Evolutionary conservation across 2,888 invertebrate species (phyloP).

Genomic region (Tetragnatha montana): DNA sequence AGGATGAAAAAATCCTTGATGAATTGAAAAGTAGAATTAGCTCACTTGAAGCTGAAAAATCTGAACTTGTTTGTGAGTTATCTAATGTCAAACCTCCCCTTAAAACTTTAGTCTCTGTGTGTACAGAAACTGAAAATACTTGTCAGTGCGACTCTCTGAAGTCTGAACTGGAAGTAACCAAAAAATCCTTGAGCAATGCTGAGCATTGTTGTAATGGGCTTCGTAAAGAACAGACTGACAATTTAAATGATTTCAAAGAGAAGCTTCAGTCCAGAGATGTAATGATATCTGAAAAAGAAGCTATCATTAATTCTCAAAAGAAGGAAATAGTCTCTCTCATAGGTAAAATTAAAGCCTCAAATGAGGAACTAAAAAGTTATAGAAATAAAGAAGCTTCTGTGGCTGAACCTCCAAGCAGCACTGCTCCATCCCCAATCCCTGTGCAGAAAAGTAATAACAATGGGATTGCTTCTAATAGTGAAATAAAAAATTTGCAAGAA

Average conservation of each 20-base stretch:
- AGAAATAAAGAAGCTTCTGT: conserved; percentile 22
- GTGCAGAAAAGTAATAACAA: conserved; percentile 8
- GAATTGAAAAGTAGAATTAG: conserved; percentile 3
- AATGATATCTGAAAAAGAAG: conserved; percentile 26
- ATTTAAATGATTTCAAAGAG: conserved; percentile 74
- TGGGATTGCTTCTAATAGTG: neutral
- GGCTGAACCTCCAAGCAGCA: neutral
- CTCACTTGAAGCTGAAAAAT: conserved; percentile 35
- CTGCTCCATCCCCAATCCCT: neutral
- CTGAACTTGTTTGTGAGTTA: conserved; percentile 20
- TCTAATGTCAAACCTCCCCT: neutral
- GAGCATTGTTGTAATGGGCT: conserved; percentile 78
- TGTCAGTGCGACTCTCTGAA: conserved; percentile 23
- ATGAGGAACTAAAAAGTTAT: conserved; percentile 15
- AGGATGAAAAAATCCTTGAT: neutral
- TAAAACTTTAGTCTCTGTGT: conserved; percentile 3
- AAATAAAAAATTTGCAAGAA: conserved; percentile 27
- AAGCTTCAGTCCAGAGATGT: conserved; percentile 19
- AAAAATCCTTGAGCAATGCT: conserved; percentile 80
- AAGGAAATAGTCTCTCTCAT: conserved; percentile 26
- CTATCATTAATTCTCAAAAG: conserved; percentile 36
- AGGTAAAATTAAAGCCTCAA: conserved; percentile 16
- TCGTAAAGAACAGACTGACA: conserved; percentile 89
- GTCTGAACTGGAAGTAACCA: conserved; percentile 17
- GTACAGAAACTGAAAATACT: conserved; percentile 30